These are phyloP conservation scores for Cyclophora albipunctata DNA, from an alignment of 2,888 invertebrate genomes.

Conservation along the genomic window DNA sequence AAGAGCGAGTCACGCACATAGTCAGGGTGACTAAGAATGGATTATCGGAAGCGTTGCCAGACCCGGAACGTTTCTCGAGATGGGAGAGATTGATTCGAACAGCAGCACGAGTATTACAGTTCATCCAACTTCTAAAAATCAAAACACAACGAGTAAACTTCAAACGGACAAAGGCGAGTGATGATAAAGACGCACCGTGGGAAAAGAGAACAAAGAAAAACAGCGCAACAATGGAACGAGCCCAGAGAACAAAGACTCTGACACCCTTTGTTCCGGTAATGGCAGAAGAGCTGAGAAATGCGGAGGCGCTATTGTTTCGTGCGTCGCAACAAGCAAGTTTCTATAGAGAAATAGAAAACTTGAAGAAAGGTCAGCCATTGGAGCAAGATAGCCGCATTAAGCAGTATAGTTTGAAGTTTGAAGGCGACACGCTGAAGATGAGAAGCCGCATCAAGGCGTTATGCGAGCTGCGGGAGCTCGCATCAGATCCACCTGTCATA, in stretches of 20 bases:
- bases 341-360: neutral
- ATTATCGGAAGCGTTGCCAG: neutral
- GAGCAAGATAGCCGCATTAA: neutral
- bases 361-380: neutral
- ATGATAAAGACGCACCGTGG: neutral
- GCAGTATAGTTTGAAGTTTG: neutral
- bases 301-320: neutral
- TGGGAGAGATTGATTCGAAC: neutral
- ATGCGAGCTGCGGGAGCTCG: neutral
- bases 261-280: neutral
- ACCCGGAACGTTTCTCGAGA: neutral
- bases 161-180: neutral
- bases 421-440: neutral
- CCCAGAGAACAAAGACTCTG: neutral
- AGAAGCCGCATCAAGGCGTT: neutral
- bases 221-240: neutral
- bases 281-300: neutral
- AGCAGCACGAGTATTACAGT: neutral
- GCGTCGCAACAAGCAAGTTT: neutral
- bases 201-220: neutral
- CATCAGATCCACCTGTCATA: conserved; percentile 1
- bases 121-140: neutral
- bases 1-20: neutral
- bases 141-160: neutral
- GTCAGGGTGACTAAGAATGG: neutral